A percentile compares a stretch with the other conserved stretches of the same genome.
These are phyloP conservation scores for Pollenia amentaria DNA, from an alignment of 2,888 invertebrate species.

Conservation along the genomic window DNA sequence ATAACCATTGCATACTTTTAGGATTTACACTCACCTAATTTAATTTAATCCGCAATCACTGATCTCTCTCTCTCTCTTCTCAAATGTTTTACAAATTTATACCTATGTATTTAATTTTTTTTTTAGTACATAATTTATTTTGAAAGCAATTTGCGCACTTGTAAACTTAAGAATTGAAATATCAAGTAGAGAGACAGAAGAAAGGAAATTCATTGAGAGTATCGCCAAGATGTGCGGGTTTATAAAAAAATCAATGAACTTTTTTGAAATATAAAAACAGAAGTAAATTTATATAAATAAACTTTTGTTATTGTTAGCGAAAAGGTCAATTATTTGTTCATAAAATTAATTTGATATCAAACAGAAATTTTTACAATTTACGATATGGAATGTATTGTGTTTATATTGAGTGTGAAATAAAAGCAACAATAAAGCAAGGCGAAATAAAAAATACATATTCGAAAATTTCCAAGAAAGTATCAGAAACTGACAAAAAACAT, in stretches of 20 bases:
- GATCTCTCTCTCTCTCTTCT: too few relatives aligned
- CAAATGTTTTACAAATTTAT: background rate
- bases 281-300: conserved; percentile 52
- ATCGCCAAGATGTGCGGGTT: background rate
- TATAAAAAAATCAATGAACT: conserved; percentile 45
- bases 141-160: conserved; percentile 43
- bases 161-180: conserved; percentile 7
- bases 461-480: background rate
- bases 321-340: conserved; percentile 56
- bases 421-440: background rate
- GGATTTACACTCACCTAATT: too few relatives aligned
- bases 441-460: background rate
- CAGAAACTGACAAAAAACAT: too few relatives aligned
- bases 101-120: background rate
- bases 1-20: too few relatives aligned
- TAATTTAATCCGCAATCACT: too few relatives aligned
- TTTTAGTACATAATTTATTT: background rate
- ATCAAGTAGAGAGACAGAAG: background rate
- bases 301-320: conserved; percentile 26
- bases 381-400: background rate
- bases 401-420: background rate
- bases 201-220: background rate
- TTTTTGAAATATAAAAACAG: conserved; percentile 17
- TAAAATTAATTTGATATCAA: conserved; percentile 30
- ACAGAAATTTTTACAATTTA: conserved; percentile 33